Evolutionary conservation across 2,888 invertebrate species (phyloP), one percentile per base, ranked within the genome.

Genomic region (Cerceris ruficornis): DNA sequence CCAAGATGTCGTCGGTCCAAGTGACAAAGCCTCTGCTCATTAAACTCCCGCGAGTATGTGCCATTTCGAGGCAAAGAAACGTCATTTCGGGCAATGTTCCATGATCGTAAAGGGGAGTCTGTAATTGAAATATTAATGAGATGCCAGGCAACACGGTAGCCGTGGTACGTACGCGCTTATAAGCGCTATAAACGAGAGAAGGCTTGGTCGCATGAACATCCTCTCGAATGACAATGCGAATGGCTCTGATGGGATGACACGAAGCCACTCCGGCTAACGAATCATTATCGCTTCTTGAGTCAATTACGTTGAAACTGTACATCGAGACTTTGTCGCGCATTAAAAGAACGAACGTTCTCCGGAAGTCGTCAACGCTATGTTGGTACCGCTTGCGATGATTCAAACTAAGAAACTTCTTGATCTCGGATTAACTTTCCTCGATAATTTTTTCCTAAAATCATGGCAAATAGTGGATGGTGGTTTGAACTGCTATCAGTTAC

Each of bases 41-140:
- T 77, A 77, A 69, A 65, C 52, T 58, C 61, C 13, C 49, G 15
- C 52, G 11, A 14, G 42, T 61, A 28, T 58, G 15, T 41, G 62
- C 50, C 17, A 41, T 55, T 57, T 69, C 55, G 64, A 49, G 46
- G 73, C 39, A 68, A 68, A 64, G 46, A 76, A 73, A 72, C 62
- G 39, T 65, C 68, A 73, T 49, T 14, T 17, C 46, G 15, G 43
- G 68, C 46, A n/a, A 15, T 49, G 39, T 73, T 68, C 17, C 65
- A 28, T 42, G 75, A 75, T 82, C 81, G 73, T 81, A 83, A 83
- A 85, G 57, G 76, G 69, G 39, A 66, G 72, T 58, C 59, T 17
- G 76, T 85, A 85, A 85, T 85, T 85, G 83, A 85, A 85, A 85
- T 85, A 83, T 83, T 85, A 83, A 85, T 85, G 77, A 85, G 82